These are phyloP conservation scores for Sympetrum striolatum DNA, from an alignment of 2,888 invertebrate genomes.

Conservation along the genomic window DNA sequence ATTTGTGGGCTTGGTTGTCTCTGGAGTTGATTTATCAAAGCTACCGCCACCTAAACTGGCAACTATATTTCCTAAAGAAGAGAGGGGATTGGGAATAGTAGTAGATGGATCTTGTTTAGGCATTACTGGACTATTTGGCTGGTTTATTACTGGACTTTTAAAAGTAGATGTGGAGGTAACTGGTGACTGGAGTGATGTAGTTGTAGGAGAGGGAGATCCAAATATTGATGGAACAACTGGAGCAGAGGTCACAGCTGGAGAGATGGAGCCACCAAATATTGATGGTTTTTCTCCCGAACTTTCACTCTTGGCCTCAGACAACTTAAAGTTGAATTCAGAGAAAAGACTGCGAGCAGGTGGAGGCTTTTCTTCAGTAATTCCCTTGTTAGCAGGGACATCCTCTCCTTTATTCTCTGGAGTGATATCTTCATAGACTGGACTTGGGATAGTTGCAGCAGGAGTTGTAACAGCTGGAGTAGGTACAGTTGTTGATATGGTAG, in stretches of 20 bases:
- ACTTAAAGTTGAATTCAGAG: constrained; percentile 8
- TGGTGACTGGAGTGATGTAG: not conserved
- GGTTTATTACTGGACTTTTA: too few relatives aligned
- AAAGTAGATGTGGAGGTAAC: not conserved
- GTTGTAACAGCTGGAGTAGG: not conserved
- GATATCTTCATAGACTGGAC: not conserved
- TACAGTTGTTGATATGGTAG: not conserved
- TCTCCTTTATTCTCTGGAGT: constrained; percentile 17
- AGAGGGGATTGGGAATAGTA: not conserved
- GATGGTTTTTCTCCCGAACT: not conserved
- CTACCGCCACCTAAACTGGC: not conserved
- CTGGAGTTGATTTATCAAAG: not conserved
- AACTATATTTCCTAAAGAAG: constrained; percentile 14
- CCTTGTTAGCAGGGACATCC: not conserved
- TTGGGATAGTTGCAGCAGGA: not conserved
- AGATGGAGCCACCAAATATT: not conserved
- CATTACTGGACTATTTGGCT: not conserved
- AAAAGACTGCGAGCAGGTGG: not conserved
- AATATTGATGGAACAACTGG: not conserved
- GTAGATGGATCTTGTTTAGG: not conserved
- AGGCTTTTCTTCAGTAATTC: not conserved
- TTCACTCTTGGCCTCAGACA: not conserved
- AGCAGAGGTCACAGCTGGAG: not conserved
- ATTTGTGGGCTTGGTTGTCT: not conserved
- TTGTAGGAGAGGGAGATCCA: not conserved